Conservation (phyloP, 1,140 invertebrate species). For the Sycophaga agraensis region DNA sequence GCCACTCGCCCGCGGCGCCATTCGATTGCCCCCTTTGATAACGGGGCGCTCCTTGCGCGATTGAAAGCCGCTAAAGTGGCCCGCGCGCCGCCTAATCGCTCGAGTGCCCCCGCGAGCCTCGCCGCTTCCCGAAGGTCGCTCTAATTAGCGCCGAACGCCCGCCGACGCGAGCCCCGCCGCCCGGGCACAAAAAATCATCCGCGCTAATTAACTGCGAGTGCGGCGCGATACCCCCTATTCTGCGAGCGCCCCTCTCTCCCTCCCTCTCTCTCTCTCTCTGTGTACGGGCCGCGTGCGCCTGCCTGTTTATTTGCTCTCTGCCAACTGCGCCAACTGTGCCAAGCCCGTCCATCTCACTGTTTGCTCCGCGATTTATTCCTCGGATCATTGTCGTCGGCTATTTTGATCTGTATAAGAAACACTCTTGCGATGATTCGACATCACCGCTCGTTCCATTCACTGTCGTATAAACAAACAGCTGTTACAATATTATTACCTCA, state of each 20-base stretch:
- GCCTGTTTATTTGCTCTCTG: no score
- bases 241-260: no score
- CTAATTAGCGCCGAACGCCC: conserved; percentile 1
- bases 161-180: not conserved
- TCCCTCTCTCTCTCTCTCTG: no score
- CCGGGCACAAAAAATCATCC: not conserved
- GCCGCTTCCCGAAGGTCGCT: not conserved
- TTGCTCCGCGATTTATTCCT: no score
- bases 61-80: conserved; percentile 26
- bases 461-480: no score
- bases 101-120: not conserved
- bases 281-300: no score
- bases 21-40: conserved; percentile 20
- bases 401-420: no score
- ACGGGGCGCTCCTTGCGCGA: conserved; percentile 14
- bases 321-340: no score
- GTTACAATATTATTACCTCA: no score
- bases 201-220: not conserved
- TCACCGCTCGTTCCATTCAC: no score
- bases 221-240: not conserved
- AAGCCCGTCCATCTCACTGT: no score
- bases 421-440: no score
- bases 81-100: not conserved
- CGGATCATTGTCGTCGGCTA: not conserved
- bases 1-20: conserved; percentile 16